Evolutionary conservation across 2,888 invertebrate genomes (phyloP), one percentile per base, ranked within the genome.

Genomic region (Liodrosophila aerea): DNA sequence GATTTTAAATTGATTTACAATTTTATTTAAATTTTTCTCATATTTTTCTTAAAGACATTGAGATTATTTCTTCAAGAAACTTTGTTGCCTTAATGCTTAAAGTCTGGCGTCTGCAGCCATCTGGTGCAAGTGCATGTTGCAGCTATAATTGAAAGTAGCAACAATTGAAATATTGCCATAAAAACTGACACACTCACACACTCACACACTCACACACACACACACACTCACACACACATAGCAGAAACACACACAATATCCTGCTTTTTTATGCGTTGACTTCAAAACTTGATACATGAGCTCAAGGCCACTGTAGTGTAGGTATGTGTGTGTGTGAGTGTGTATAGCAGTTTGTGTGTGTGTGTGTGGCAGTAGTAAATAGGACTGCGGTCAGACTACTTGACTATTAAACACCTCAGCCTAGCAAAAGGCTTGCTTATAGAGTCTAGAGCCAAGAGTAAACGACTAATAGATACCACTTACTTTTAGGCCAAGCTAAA

Each of bases 231-330:
- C 15, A 7, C 15, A 5, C 9, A 36, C 9, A 16, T 46, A 8
- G 4, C 12, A 7, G 9, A n/a, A 7, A 30, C 30, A 22, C 39
- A 47, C 31, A 37, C 34, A 45, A 56, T 29, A 49, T 67, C 47
- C 62, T 47, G 39, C 51, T 46, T 57, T 12, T 31, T 47, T 41
- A 39, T 44, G 52, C 61, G 61, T 59, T 59, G 12, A 45, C 41
- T 68, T 64, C 37, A 53, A 51, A 58, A 70, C 56, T 56, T 66
- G 70, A 72, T 73, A 61, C 46, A 45, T 34, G 34, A 15, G 53
- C 59, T 59, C 69, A 74, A 75, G 74, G 75, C 43, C 74, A 49
- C 34, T 30, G 16, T 37, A 31, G 7, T 34, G 15, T 36, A 31
- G n/a, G 47, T 13, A n/a, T 30, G 22, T 13, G 31, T 13, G 9